Percentiles rank a stretch among this genome's conserved stretches.
Conservation (phyloP, 2,113 vertebrate species). For the Silurus glanis region DNA sequence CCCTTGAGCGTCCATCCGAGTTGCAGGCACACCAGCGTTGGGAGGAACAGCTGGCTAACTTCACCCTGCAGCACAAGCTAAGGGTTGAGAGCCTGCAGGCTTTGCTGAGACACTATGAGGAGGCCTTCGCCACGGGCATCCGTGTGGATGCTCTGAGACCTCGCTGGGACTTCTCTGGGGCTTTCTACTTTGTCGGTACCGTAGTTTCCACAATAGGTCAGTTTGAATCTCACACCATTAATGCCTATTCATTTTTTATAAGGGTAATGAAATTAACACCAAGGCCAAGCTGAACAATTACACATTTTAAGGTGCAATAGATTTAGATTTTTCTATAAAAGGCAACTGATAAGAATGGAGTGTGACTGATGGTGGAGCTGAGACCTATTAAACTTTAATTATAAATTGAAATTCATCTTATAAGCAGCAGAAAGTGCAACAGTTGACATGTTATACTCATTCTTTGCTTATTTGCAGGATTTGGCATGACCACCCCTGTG, state of each 20-base stretch:
- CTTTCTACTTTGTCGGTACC: slow-evolving; percentile 77
- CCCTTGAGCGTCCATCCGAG: slow-evolving; percentile 74
- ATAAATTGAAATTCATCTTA: neutral
- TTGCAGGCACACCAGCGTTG: slow-evolving; percentile 66
- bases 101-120: slow-evolving; percentile 74
- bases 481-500: slow-evolving; percentile 78
- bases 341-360: neutral
- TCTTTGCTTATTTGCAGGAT: slow-evolving; percentile 61
- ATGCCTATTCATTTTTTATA: neutral
- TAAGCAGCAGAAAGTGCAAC: neutral
- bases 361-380: neutral
- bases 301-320: neutral
- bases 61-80: slow-evolving; percentile 68
- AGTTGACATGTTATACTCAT: neutral
- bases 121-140: slow-evolving; percentile 72
- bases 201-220: slow-evolving; percentile 79
- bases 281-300: neutral
- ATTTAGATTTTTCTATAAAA: neutral
- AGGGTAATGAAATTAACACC: neutral
- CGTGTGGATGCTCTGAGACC: slow-evolving; percentile 72
- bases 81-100: slow-evolving; percentile 63
- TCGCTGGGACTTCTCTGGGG: slow-evolving; percentile 78
- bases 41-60: slow-evolving; percentile 72
- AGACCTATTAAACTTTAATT: neutral
- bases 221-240: slow-evolving; percentile 25